Evolutionary conservation across 2,113 vertebrate genomes (phyloP).

Genomic region (Neomonachus schauinslandi): DNA sequence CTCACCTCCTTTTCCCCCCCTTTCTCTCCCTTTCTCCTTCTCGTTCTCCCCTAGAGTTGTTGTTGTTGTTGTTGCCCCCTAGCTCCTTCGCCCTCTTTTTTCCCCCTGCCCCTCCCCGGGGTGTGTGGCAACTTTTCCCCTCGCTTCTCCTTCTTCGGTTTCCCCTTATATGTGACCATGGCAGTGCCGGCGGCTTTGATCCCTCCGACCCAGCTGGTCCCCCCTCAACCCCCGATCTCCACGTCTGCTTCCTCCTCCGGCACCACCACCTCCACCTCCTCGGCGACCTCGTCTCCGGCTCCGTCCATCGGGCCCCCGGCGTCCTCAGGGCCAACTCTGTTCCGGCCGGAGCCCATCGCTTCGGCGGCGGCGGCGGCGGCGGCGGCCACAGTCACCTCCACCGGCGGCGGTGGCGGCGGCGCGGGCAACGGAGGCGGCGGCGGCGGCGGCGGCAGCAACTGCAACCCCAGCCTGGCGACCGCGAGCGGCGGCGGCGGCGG

Average conservation of each 20-base stretch:
- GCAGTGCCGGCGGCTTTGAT: constrained; percentile 97
- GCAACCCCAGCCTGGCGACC: constrained; percentile 76
- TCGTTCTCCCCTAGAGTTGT: neutral
- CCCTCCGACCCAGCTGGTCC: constrained; percentile 92
- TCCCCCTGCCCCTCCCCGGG: constrained; percentile 65
- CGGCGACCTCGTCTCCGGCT: constrained; percentile 94
- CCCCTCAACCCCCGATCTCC: constrained; percentile 92
- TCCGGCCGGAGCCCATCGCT: constrained; percentile 92
- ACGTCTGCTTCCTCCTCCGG: constrained; percentile 89
- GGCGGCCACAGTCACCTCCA: constrained; percentile 70
- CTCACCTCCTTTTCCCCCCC: neutral
- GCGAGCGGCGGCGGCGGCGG: constrained; percentile 69
- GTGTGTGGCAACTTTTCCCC: constrained; percentile 73
- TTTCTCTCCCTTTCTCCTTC: neutral
- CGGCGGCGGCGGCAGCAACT: constrained; percentile 63
- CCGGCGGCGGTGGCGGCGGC: constrained; percentile 64
- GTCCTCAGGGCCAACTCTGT: constrained; percentile 90
- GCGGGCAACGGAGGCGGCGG: constrained; percentile 47
- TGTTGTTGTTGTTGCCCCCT: neutral
- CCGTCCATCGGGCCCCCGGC: constrained; percentile 87
- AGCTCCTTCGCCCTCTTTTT: neutral
- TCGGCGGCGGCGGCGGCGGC: constrained; percentile 70
- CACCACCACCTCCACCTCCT: constrained; percentile 87
- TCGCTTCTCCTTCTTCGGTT: constrained; percentile 28
- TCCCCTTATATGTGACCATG: constrained; percentile 93